These are phyloP conservation scores for Clytia hemisphaerica DNA, from an alignment of 30 jellyfish, hydroid and myxozoan species.

Conservation along the genomic window DNA sequence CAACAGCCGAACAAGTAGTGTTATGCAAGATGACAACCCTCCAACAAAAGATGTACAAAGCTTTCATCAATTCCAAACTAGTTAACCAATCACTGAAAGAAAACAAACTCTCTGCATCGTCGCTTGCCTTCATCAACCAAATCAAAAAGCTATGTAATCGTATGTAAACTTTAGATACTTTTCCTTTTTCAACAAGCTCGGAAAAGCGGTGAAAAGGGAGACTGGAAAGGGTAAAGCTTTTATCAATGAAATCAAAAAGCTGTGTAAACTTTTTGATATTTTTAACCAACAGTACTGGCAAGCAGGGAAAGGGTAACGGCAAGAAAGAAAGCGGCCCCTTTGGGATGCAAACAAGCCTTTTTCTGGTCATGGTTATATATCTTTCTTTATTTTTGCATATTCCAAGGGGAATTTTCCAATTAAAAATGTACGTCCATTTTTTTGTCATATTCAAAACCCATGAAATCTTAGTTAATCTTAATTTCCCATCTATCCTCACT, in stretches of 20 bases:
- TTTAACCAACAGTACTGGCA: too few species aligned
- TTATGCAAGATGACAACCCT: slow-evolving; percentile 88
- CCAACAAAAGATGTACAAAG: slow-evolving; percentile 66
- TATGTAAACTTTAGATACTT: slow-evolving; percentile 26
- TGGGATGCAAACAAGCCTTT: too few species aligned
- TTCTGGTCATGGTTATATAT: too few species aligned
- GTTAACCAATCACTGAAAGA: slow-evolving; percentile 60
- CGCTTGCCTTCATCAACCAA: slow-evolving; percentile 86
- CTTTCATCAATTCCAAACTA: slow-evolving; percentile 68
- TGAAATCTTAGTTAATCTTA: neutral
- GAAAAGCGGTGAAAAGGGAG: too few species aligned
- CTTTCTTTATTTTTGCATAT: neutral
- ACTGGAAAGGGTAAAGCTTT: too few species aligned
- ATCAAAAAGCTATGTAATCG: slow-evolving; percentile 95
- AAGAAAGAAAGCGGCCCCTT: too few species aligned
- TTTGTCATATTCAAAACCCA: too few species aligned
- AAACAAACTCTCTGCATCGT: slow-evolving; percentile 70
- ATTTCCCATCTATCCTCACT: neutral
- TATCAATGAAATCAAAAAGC: too few species aligned
- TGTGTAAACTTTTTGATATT: too few species aligned
- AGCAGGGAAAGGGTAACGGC: too few species aligned
- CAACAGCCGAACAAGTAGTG: slow-evolving; percentile 93
- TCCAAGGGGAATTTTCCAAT: neutral
- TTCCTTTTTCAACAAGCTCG: neutral
- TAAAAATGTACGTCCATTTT: too few species aligned